Conservation (phyloP, 2,888 invertebrate genomes). For the Caenorhabditis japonica region DNA sequence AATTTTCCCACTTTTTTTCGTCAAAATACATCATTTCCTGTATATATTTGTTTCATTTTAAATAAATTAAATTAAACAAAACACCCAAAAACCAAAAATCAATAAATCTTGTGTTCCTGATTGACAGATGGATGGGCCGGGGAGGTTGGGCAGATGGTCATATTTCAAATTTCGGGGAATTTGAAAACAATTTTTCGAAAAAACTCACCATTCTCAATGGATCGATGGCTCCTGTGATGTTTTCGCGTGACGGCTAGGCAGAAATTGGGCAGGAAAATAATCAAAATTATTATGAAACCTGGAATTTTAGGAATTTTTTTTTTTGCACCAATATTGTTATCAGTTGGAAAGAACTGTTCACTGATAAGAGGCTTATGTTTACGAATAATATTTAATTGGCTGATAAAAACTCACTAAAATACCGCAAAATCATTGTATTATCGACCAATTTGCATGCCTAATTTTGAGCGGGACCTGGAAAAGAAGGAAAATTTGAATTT, state of each 20-base stretch:
- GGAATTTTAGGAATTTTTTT: neutral
- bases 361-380: neutral
- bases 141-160: neutral
- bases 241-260: constrained; percentile 31
- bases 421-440: constrained; percentile 31
- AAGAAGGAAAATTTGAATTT: too few relatives aligned
- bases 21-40: too few relatives aligned
- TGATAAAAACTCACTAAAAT: constrained; percentile 27
- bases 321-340: neutral
- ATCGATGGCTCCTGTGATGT: constrained; percentile 49
- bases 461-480: constrained; percentile 1
- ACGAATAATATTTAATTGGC: neutral
- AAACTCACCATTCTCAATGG: constrained; percentile 49
- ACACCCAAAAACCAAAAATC: too few relatives aligned
- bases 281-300: constrained; percentile 5
- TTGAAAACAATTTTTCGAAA: constrained; percentile 13
- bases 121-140: too few relatives aligned
- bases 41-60: too few relatives aligned
- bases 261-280: neutral
- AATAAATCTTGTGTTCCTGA: too few relatives aligned
- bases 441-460: constrained; percentile 21
- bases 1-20: too few relatives aligned
- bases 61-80: too few relatives aligned
- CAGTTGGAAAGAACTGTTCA: neutral
- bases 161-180: neutral